A percentile compares a stretch with the other conserved stretches of the same genome.
These are phyloP conservation scores for Apus apus DNA, from an alignment of 2,113 vertebrate species.

Conservation along the genomic window DNA sequence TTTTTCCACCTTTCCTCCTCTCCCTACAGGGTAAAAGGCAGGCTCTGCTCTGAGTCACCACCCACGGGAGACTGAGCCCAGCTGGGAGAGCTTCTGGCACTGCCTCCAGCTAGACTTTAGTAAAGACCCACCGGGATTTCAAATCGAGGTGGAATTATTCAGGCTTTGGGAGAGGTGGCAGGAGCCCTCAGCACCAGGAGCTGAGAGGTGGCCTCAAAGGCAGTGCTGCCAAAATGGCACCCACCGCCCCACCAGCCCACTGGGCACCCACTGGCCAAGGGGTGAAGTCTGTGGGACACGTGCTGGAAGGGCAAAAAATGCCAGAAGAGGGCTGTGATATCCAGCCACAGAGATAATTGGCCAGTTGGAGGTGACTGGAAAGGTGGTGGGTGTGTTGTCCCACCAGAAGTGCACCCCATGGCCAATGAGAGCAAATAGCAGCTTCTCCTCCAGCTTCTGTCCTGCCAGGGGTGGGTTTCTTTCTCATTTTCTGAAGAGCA, in stretches of 20 bases:
- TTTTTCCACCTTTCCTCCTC: neutral
- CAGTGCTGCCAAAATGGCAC: neutral
- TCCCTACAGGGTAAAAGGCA: neutral
- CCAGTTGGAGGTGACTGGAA: neutral
- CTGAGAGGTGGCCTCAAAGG: fast-evolving
- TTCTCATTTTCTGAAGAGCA: neutral
- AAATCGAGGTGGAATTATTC: neutral
- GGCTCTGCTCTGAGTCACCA: neutral
- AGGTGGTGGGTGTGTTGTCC: neutral
- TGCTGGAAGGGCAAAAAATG: neutral
- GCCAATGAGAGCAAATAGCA: neutral
- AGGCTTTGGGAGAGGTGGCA: neutral
- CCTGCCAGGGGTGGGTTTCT: fast-evolving
- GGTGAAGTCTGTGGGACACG: neutral
- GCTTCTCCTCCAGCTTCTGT: neutral
- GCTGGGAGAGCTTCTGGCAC: neutral
- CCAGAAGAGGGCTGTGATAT: neutral
- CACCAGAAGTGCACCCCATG: neutral
- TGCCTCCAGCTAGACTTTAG: neutral
- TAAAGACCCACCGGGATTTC: neutral
- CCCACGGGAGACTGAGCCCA: neutral
- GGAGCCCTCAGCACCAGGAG: neutral
- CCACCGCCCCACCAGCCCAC: fast-evolving
- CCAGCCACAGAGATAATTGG: neutral
- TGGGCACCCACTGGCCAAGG: neutral